Evolutionary conservation across 2,888 invertebrate genomes (phyloP), one percentile per base, ranked within the genome.

Genomic region (Osmoderma eremita): DNA sequence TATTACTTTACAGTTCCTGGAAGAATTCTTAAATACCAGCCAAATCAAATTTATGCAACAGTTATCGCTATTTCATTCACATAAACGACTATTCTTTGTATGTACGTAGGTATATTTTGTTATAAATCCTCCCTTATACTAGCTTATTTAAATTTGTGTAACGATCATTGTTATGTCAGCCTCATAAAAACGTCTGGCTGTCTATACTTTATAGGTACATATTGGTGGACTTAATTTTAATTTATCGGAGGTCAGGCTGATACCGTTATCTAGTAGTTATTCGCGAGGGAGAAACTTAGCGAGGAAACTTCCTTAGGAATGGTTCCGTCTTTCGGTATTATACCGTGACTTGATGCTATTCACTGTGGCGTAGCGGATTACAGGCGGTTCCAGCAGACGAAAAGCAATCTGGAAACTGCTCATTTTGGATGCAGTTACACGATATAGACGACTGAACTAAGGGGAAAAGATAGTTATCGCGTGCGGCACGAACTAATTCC

Each of bases 381-480:
- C 39, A 56, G 53, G 56, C 56, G 54, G 24, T 30, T 58, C 49
- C 48, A 39, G 54, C 68, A 68, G 68, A 69, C 71, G 72, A 73
- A 74, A 73, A 73, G 72, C 72, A 74, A 73, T 73, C 73, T 73
- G 69, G 67, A 68, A 71, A 71, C 72, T 76, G 77, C 75, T 76
- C 76, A 76, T 76, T 77, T 75, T 69, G 70, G 75, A 77, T 76
- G 77, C 75, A 75, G 76, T 76, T 75, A 74, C 72, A 74, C 75
- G 74, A 75, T 75, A 73, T 73, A 70, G 71, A 75, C 73, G 75
- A 74, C 73, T 38, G 56, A 51, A 63, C 56, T 62, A 56, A 58
- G 58, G 63, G 74, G 73, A 67, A 74, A 69, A 76, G 75, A 76
- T 75, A 71, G 73, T 54, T 48, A 67, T 67, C 67, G 67, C 67